These are phyloP conservation scores for Erebia ligea DNA, from an alignment of 2,888 invertebrate genomes.

Conservation along the genomic window DNA sequence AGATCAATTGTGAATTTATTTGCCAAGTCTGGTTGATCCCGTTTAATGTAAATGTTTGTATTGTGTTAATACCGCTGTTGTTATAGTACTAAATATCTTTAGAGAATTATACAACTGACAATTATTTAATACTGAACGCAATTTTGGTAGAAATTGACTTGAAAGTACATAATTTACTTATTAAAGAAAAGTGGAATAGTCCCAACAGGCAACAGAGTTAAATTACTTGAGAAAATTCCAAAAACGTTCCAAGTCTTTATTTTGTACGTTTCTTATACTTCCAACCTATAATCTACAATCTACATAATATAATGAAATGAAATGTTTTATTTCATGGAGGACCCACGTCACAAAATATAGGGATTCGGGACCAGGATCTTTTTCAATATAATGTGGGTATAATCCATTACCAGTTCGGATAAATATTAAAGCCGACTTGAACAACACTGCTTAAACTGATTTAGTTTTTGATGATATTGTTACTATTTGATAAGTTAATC, in stretches of 20 bases:
- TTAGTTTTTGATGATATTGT: no score
- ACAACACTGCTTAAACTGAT: no score
- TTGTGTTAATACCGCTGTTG: slow-evolving; percentile 8
- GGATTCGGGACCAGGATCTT: no score
- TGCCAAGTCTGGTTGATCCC: slow-evolving; percentile 20
- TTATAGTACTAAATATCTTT: not conserved
- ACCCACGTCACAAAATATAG: no score
- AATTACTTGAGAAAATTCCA: not conserved
- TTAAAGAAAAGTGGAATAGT: not conserved
- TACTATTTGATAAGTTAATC: no score
- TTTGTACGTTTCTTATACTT: no score
- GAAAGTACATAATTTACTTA: not conserved
- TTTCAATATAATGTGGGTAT: no score
- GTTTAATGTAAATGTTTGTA: slow-evolving; percentile 19
- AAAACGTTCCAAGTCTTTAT: not conserved
- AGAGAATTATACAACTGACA: not conserved
- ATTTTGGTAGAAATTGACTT: slow-evolving; percentile 1
- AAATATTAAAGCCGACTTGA: no score
- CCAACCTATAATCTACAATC: no score
- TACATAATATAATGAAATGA: no score
- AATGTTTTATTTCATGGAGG: no score
- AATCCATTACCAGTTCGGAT: no score
- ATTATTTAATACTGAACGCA: slow-evolving; percentile 7
- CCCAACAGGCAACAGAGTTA: not conserved
- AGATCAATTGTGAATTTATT: slow-evolving; percentile 33